Conservation (phyloP, 1,140 invertebrate species). For the Aphis craccivora region DNA sequence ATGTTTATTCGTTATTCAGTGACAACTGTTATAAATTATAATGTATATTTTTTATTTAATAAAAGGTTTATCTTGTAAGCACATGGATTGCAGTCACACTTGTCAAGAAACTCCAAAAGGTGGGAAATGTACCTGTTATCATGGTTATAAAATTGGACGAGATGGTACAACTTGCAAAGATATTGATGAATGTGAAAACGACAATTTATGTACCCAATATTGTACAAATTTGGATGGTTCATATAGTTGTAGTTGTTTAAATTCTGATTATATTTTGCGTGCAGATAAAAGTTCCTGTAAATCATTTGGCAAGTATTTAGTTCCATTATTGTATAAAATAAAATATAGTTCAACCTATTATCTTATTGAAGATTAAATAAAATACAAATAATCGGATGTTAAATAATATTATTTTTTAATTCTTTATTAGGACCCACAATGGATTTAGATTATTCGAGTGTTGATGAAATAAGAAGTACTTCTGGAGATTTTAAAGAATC, state of each 20-base stretch:
- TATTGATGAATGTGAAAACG: slow-evolving; percentile 62
- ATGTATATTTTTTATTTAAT: slow-evolving; percentile 21
- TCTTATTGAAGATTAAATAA: too few species aligned
- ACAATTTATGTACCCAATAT: slow-evolving; percentile 80
- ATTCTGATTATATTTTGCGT: slow-evolving; percentile 75
- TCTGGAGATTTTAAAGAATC: slow-evolving; percentile 59
- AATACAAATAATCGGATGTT: background rate
- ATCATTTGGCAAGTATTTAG: slow-evolving; percentile 65
- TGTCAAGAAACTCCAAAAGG: slow-evolving; percentile 61
- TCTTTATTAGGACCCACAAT: slow-evolving; percentile 61
- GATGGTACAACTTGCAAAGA: slow-evolving; percentile 61
- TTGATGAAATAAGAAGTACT: slow-evolving; percentile 60
- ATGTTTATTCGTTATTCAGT: background rate
- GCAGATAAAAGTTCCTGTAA: slow-evolving; percentile 75
- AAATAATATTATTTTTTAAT: slow-evolving; percentile 37
- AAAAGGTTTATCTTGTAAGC: slow-evolving; percentile 59
- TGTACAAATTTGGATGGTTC: slow-evolving; percentile 85
- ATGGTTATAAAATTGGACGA: slow-evolving; percentile 59
- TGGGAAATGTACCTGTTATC: slow-evolving; percentile 60
- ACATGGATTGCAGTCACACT: slow-evolving; percentile 59
- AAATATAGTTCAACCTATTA: background rate
- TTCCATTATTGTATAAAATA: background rate
- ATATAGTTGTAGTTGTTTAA: slow-evolving; percentile 80
- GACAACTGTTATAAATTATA: background rate
- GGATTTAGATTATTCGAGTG: slow-evolving; percentile 60